Percentiles rank a stretch among this genome's conserved stretches.
phyloP scores from a whole-genome alignment of 2,113 vertebrate species.

The Rhinogobius similis region DNA sequence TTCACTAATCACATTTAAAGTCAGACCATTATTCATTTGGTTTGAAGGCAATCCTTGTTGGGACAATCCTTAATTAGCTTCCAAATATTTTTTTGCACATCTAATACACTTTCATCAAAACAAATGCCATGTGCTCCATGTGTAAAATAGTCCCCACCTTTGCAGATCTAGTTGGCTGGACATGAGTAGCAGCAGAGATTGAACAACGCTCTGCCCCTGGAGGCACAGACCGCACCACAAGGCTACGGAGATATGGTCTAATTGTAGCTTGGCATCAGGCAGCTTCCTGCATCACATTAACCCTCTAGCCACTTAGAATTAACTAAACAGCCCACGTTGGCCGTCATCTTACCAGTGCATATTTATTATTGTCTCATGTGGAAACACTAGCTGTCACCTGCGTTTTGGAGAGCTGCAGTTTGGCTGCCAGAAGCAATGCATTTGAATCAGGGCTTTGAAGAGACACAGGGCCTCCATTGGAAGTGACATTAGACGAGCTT shows the following conservation, averaged over 20 bases:
- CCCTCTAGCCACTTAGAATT: conserved; percentile 12
- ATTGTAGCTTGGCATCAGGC: not conserved
- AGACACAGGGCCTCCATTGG: conserved; percentile 32
- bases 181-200: not conserved
- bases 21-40: not conserved
- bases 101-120: not conserved
- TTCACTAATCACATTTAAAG: not conserved
- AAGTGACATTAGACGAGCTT: conserved; percentile 51
- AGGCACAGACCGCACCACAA: not conserved
- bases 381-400: conserved; percentile 23
- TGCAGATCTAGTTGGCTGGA: conserved; percentile 13
- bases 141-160: conserved; percentile 24
- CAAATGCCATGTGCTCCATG: conserved; percentile 3
- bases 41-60: not conserved
- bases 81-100: not conserved
- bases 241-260: not conserved
- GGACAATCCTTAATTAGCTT: not conserved
- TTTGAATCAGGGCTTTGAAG: conserved; percentile 28
- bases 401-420: conserved; percentile 26
- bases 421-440: conserved; percentile 26
- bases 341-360: conserved; percentile 1
- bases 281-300: conserved; percentile 12
- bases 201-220: conserved; percentile 10
- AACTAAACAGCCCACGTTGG: not conserved
- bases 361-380: conserved; percentile 8